A percentile compares a stretch with the other conserved stretches of the same genome.
phyloP scores from a whole-genome alignment of 1,140 invertebrate genomes.

The Diprion similis region DNA sequence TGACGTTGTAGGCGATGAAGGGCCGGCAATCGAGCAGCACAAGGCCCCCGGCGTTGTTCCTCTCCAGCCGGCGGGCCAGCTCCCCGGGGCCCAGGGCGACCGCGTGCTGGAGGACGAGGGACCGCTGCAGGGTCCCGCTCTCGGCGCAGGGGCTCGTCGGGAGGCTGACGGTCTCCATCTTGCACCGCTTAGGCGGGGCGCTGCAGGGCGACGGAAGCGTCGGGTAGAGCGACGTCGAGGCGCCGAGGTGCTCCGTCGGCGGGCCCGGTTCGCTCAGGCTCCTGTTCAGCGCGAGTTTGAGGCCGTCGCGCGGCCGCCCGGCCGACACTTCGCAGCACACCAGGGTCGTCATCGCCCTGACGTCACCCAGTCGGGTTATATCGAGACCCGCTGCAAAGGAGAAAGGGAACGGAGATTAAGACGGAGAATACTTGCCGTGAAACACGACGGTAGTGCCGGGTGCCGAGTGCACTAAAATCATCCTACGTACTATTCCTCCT shows the following conservation, averaged over 20 bases:
- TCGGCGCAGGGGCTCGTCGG: conserved; percentile 68
- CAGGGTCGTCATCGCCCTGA: conserved; percentile 57
- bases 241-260: conserved; percentile 33
- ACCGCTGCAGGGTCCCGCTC: conserved; percentile 61
- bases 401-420: conserved; percentile 5
- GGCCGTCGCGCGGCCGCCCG: conserved; percentile 62
- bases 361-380: conserved; percentile 35
- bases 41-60: conserved; percentile 43
- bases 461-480: neutral
- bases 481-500: too few species aligned
- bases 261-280: conserved; percentile 69
- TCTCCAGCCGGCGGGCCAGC: conserved; percentile 35
- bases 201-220: conserved; percentile 21
- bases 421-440: neutral
- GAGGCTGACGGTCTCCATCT: conserved; percentile 65
- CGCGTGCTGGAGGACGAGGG: conserved; percentile 55
- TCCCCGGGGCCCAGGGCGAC: conserved; percentile 45
- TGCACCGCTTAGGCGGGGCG: conserved; percentile 63
- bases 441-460: neutral
- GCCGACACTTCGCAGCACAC: conserved; percentile 60
- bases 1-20: conserved; percentile 75
- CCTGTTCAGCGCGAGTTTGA: conserved; percentile 67
- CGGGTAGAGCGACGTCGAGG: conserved; percentile 33
- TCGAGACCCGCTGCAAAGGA: conserved; percentile 30
- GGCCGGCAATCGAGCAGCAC: conserved; percentile 76